A percentile compares a stretch with the other conserved stretches of the same genome.
Conservation (phyloP, 2,797 vertebrate species). For the Crocodylus rhombifer region DNA sequence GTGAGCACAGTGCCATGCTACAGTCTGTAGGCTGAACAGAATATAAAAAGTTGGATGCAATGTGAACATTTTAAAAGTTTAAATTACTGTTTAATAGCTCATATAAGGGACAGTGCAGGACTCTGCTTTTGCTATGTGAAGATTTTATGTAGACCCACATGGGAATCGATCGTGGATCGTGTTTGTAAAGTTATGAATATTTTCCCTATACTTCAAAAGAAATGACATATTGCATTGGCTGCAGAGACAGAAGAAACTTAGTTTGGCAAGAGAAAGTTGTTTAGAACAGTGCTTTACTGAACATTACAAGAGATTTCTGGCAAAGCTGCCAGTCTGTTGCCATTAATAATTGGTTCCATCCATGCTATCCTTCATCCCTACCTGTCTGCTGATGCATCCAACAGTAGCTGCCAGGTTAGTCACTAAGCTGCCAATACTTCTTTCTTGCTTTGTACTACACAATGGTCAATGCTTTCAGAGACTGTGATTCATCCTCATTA, state of each 20-base stretch:
- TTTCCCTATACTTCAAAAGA: background rate
- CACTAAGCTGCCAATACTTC: background rate
- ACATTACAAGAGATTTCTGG: background rate
- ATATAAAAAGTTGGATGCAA: background rate
- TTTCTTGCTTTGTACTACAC: background rate
- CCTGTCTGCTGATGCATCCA: background rate
- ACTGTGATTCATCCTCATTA: background rate
- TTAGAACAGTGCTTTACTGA: background rate
- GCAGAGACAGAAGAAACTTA: background rate
- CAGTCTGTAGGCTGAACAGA: background rate
- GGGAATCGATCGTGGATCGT: background rate
- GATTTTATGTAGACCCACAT: background rate
- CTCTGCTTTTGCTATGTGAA: background rate
- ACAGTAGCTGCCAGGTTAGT: background rate
- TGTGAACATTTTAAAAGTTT: background rate
- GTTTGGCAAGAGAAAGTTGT: background rate
- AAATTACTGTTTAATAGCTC: background rate
- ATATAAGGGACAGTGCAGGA: background rate
- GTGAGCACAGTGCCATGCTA: background rate
- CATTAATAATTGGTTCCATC: background rate
- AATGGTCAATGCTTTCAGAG: background rate
- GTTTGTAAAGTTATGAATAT: background rate
- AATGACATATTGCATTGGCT: background rate
- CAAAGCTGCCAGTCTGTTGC: background rate
- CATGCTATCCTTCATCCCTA: background rate